phyloP scores from a whole-genome alignment of 2,113 vertebrate species.

The Lipotes vexillifer region DNA sequence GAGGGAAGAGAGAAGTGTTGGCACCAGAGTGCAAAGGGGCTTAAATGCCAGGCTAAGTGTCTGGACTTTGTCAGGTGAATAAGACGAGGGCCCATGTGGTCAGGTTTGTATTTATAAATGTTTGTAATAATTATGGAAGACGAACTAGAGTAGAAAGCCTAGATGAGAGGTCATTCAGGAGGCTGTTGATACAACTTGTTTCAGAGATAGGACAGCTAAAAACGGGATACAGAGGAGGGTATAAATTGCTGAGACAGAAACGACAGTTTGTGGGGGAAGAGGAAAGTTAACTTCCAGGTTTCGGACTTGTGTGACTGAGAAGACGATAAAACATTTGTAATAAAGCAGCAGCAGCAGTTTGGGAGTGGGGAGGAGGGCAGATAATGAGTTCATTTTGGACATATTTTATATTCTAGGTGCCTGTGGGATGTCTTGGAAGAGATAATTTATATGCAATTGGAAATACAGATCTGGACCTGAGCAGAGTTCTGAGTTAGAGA shows the following conservation, averaged over 20 bases:
- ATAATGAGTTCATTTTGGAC: not conserved
- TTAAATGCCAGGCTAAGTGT: not conserved
- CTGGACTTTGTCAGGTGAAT: not conserved
- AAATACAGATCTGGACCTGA: slow-evolving; percentile 4
- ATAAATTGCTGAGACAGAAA: not conserved
- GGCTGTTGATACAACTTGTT: not conserved
- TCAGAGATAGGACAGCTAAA: not conserved
- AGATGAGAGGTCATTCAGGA: not conserved
- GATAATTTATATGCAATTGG: not conserved
- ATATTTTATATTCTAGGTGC: not conserved
- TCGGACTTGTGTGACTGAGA: slow-evolving; percentile 10
- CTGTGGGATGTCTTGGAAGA: not conserved
- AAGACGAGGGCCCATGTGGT: not conserved
- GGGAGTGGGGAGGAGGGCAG: not conserved
- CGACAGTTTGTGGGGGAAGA: not conserved
- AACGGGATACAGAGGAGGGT: not conserved
- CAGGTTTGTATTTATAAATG: not conserved
- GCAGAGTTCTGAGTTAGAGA: not conserved
- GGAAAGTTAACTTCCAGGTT: slow-evolving; percentile 33
- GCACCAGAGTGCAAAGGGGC: not conserved
- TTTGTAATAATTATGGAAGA: not conserved
- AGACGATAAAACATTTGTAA: not conserved
- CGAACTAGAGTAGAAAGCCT: not conserved
- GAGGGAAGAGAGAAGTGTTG: not conserved
- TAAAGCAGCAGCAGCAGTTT: not conserved